Evolutionary conservation across 2,797 vertebrate species (phyloP), one percentile per base, ranked within the genome.

Genomic region (Rallus crepitans): DNA sequence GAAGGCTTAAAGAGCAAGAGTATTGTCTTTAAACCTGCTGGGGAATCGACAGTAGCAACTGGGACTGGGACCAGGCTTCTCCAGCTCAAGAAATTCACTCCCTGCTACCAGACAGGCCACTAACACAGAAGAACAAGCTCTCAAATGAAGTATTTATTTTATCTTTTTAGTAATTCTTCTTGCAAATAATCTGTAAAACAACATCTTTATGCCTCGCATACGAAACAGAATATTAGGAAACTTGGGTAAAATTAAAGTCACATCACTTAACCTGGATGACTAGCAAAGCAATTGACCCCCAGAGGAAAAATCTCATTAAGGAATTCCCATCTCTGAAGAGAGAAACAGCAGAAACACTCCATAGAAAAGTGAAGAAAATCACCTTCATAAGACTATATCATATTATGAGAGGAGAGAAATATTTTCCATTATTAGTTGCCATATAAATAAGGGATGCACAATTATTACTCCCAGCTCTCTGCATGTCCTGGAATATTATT

Each of bases 381-480:
- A 60, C 13, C 39, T 91, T 78, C n/a, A 30, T 70, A 48, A 94
- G 45, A 77, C 80, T 66, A 88, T 66, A 91, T 82, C 72, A 80
- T 15, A 7, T 55, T 73, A 90, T 24, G 17, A 55, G 47, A 63
- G 30, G 17, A 27, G 42, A 28, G 73, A 84, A 81, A 88, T 39
- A 73, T 35, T 66, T 52, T 71, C 61, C 56, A 72, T 94, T 95
- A 87, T 71, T 86, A 83, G 81, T 77, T 90, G 27, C 91, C 88
- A 68, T 69, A 84, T 96, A 96, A 97, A 95, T 96, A 96, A 95
- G 52, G 87, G 23, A 92, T 35, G 37, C 1, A 85, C n/a, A 95
- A 90, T 96, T 96, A 86, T 86, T 93, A 78, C 68, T 82, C 78
- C n/a, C 56, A 66, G 61, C 72, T 76, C 68, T 31, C 60, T 40